Evolutionary conservation across 2,888 invertebrate species (phyloP).

Genomic region (Fragum fragum): DNA sequence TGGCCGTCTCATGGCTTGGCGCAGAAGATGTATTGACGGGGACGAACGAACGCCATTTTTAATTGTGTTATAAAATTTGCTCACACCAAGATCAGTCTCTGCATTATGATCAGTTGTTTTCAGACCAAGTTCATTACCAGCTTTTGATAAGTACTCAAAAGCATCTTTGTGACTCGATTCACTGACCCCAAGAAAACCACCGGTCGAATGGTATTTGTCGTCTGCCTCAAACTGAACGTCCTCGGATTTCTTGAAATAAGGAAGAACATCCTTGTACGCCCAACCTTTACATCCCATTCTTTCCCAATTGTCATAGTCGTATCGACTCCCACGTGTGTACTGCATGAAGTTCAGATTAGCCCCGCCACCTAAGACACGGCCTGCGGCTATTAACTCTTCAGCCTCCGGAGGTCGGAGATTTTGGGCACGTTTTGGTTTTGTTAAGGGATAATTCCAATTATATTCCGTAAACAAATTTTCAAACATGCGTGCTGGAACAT

Average conservation of each 20-base stretch:
- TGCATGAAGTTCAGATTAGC: background rate
- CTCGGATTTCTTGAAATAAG: constrained; percentile 8
- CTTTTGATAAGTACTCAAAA: background rate
- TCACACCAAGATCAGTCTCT: background rate
- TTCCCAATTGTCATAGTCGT: constrained; percentile 12
- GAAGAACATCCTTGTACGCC: constrained; percentile 1
- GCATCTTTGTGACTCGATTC: background rate
- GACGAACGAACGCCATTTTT: background rate
- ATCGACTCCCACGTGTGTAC: constrained; percentile 12
- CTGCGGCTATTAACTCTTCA: background rate
- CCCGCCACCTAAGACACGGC: constrained; percentile 10
- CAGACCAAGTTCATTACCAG: background rate
- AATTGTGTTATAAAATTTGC: background rate
- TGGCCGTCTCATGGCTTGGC: background rate
- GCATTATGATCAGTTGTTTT: background rate
- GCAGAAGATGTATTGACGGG: background rate
- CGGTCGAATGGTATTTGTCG: background rate
- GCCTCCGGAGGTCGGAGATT: background rate
- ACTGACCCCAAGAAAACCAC: background rate
- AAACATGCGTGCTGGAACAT: background rate
- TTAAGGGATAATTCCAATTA: background rate
- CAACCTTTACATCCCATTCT: constrained; percentile 1
- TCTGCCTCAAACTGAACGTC: background rate
- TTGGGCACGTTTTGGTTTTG: background rate
- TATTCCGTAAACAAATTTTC: background rate